phyloP scores from a whole-genome alignment of 2,888 invertebrate genomes.

The Polydrusus cervinus region DNA sequence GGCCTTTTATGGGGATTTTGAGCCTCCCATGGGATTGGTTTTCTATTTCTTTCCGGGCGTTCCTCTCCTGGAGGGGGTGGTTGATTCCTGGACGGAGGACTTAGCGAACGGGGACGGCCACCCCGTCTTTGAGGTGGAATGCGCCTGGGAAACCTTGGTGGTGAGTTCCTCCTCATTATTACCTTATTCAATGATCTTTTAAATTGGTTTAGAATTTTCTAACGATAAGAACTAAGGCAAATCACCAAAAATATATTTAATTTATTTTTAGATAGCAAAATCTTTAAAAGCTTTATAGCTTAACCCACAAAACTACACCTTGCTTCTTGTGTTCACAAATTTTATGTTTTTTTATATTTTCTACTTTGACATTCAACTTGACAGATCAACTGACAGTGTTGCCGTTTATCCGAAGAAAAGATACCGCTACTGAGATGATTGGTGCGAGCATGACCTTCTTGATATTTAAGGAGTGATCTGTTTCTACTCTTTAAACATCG shows the following conservation, averaged over 20 bases:
- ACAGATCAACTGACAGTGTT: too few species aligned
- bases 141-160: conserved; percentile 33
- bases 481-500: too few species aligned
- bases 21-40: conserved; percentile 30
- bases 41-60: conserved; percentile 22
- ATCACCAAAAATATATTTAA: not conserved
- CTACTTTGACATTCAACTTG: too few species aligned
- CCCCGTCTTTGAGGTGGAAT: conserved; percentile 39
- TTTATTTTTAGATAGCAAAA: not conserved
- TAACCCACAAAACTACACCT: too few species aligned
- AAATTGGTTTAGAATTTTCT: too few species aligned
- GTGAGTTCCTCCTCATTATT: conserved; percentile 46
- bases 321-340: too few species aligned
- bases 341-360: too few species aligned
- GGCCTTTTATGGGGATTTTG: conserved; percentile 12
- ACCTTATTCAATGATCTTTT: not conserved
- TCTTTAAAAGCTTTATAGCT: too few species aligned
- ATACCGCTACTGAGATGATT: too few species aligned
- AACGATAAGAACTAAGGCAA: not conserved
- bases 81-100: conserved; percentile 43
- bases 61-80: conserved; percentile 44
- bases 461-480: too few species aligned
- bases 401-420: too few species aligned
- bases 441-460: too few species aligned
- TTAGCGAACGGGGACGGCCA: conserved; percentile 30